Evolutionary conservation across 2,888 invertebrate genomes (phyloP).

Genomic region (Pomacea canaliculata): DNA sequence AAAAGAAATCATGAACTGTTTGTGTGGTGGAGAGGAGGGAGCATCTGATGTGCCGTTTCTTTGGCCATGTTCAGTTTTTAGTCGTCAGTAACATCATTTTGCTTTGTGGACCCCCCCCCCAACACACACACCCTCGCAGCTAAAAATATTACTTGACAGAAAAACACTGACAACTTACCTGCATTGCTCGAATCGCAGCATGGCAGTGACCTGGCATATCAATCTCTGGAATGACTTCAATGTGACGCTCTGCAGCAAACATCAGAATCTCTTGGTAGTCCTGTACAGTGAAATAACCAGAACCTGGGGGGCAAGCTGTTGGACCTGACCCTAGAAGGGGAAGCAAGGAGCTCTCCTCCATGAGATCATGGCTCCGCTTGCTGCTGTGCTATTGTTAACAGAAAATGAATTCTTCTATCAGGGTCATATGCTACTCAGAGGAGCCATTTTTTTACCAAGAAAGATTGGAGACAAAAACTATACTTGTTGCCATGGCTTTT

Average conservation of each 20-base stretch:
- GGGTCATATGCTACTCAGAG: no score
- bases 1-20: no score
- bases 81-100: no score
- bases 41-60: no score
- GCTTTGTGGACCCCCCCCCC: no score
- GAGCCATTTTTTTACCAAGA: no score
- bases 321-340: slow-evolving; percentile 60
- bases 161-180: slow-evolving; percentile 26
- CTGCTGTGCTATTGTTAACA: slow-evolving; percentile 51
- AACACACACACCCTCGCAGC: no score
- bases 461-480: no score
- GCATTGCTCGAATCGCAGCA: slow-evolving; percentile 61
- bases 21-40: no score
- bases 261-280: slow-evolving; percentile 57
- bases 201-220: slow-evolving; percentile 66
- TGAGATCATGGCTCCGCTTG: slow-evolving; percentile 51
- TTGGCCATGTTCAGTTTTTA: no score
- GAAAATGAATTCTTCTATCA: background rate
- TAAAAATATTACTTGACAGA: no score
- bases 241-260: slow-evolving; percentile 53
- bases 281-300: slow-evolving; percentile 50
- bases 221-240: slow-evolving; percentile 65
- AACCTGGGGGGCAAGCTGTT: slow-evolving; percentile 39
- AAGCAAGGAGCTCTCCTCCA: slow-evolving; percentile 46
- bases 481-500: no score